A percentile compares a stretch with the other conserved stretches of the same genome.
Evolutionary conservation across 2,888 invertebrate species (phyloP).

Genomic region (Neuroscelio doddi): DNA sequence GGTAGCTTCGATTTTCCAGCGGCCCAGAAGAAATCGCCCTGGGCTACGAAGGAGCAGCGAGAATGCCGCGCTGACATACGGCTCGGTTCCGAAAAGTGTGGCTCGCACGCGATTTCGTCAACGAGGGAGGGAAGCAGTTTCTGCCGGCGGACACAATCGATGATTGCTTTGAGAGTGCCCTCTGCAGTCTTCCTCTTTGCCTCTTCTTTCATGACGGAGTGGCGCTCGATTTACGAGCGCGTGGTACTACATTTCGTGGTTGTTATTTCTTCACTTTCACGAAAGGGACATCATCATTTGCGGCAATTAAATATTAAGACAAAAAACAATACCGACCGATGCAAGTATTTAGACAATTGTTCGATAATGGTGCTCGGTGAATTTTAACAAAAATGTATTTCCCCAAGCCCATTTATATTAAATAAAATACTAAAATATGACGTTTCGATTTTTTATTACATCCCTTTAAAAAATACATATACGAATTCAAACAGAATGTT

Average conservation of each 20-base stretch:
- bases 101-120: slow-evolving; percentile 23
- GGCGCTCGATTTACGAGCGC: background rate
- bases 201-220: background rate
- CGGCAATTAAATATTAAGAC: background rate
- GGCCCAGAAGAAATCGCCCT: background rate
- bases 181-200: background rate
- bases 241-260: background rate
- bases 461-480: no score
- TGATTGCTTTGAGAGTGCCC: background rate
- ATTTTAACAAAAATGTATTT: no score
- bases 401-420: no score
- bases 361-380: no score
- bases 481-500: no score
- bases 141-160: background rate
- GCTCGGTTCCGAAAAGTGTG: slow-evolving; percentile 7
- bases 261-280: background rate
- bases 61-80: background rate
- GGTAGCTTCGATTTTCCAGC: slow-evolving; percentile 39
- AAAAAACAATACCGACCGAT: no score
- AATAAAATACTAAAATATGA: no score
- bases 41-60: slow-evolving; percentile 3
- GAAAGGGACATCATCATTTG: background rate
- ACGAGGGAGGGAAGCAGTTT: slow-evolving; percentile 5
- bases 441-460: no score
- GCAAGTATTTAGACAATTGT: no score